These are phyloP conservation scores for Mycetomoellerius zeteki DNA, from an alignment of 1,140 invertebrate species.

Conservation along the genomic window DNA sequence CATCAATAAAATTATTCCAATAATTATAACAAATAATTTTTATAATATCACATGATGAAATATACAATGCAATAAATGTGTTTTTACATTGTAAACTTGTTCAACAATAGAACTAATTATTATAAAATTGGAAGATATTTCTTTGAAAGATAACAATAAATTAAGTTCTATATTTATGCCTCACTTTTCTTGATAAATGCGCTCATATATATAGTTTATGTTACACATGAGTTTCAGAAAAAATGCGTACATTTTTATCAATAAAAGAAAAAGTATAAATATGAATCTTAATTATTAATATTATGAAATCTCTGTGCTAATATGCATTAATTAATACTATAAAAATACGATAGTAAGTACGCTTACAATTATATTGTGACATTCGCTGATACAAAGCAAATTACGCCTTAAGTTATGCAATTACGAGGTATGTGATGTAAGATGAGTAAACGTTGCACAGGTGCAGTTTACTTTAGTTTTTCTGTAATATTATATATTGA, in stretches of 20 bases:
- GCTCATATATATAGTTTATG: no score
- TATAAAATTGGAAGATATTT: not conserved
- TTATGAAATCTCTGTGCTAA: not conserved
- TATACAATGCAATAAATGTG: not conserved
- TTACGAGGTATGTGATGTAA: not conserved
- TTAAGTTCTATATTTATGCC: no score
- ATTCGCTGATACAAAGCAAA: not conserved
- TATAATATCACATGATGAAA: not conserved
- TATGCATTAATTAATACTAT: not conserved
- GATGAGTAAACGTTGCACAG: slow-evolving; percentile 1
- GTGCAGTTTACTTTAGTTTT: not conserved
- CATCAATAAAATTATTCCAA: not conserved
- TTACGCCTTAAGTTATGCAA: slow-evolving; percentile 27
- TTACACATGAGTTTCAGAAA: no score
- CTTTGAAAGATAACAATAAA: no score
- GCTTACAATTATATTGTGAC: not conserved
- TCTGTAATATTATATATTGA: not conserved
- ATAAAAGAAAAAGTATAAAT: no score
- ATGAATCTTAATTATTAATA: not conserved
- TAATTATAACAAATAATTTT: not conserved
- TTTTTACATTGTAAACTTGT: not conserved
- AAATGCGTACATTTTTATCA: no score
- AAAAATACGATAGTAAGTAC: not conserved
- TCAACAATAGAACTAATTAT: not conserved
- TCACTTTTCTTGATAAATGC: no score